Evolutionary conservation across 1,140 invertebrate species (phyloP), one percentile per base, ranked within the genome.

Genomic region (Pseudoatta argentina): DNA sequence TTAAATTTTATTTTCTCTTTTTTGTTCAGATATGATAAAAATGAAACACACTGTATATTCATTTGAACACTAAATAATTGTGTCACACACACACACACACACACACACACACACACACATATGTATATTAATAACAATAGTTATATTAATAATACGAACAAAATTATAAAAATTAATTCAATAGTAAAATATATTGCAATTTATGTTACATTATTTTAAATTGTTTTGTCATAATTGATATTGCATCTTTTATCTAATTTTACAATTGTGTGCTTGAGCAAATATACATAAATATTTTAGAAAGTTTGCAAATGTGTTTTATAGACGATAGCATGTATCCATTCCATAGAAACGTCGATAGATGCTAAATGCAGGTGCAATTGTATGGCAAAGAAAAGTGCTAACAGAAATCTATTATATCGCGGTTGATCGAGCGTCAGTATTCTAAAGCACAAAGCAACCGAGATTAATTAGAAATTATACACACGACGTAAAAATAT

Each of bases 391-490:
- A 71, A 61, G 55, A 44, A 48, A 75, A 63, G 69, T 16, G 69
- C 55, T 34, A 83, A 75, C 69, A 83, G 57, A 83, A 83, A 61
- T 8, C 69, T 27, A 63, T 83, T 83, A 83, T 24, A 44, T 27
- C 24, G 55, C 27, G 18, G 63, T 83, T 44, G 69, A 75, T 83
- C 44, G 79, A 73, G 14, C 67, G 39, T 51, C 69, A 14, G 39
- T 18, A n/a, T 61, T 83, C 44, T 61, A 48, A 59, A 24, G 24
- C 69, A 83, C 69, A 83, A 83, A 73, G 79, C 69, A 51, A 27
- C 39, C 24, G 55, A 75, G 79, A 83, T 83, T 83, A 83, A 83
- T 83, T 83, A 63, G 79, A 55, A 83, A 75, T 83, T n/a, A 55
- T 63, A 67, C 30, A 39, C 39, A 55, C 34, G 79, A 63, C n/a